Evolutionary conservation across 2,113 vertebrate genomes (phyloP).

Genomic region (Australoheros scitulus): DNA sequence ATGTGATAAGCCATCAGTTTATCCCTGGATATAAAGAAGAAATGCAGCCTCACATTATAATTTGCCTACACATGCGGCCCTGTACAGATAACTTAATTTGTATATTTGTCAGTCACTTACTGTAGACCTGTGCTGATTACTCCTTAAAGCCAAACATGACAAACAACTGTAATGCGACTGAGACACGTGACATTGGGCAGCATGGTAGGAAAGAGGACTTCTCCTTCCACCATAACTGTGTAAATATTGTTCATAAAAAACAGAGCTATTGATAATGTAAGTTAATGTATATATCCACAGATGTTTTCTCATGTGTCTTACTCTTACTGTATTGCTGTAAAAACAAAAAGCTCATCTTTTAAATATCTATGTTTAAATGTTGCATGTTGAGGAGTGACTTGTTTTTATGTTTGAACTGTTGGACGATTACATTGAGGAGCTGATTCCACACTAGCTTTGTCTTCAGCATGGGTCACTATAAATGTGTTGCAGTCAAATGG

Average conservation of each 20-base stretch:
- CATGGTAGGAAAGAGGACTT: conserved; percentile 12
- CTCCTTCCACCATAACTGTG: conserved; percentile 45
- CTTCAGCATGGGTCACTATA: conserved; percentile 71
- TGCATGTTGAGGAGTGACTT: conserved; percentile 71
- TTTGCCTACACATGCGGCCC: conserved; percentile 28
- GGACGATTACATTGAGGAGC: conserved; percentile 8
- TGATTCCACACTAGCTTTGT: conserved; percentile 35
- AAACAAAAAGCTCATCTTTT: conserved; percentile 57
- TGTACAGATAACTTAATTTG: conserved; percentile 44
- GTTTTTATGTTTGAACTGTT: conserved; percentile 31
- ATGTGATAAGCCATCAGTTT: conserved; percentile 52
- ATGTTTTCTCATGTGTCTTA: conserved; percentile 74
- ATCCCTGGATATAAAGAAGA: conserved; percentile 23
- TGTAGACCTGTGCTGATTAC: conserved; percentile 26
- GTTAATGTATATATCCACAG: conserved; percentile 73
- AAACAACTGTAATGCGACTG: conserved; percentile 30
- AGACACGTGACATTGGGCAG: conserved; percentile 14
- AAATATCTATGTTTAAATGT: conserved; percentile 70
- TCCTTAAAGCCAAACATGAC: conserved; percentile 55
- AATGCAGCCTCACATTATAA: conserved; percentile 27
- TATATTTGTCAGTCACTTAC: conserved; percentile 48
- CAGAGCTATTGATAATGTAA: conserved; percentile 75
- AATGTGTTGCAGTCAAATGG: conserved; percentile 54
- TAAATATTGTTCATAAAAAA: conserved; percentile 77
- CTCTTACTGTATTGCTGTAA: conserved; percentile 61